phyloP scores from a whole-genome alignment of 1,140 invertebrate genomes.

The Brachionus rubens region DNA sequence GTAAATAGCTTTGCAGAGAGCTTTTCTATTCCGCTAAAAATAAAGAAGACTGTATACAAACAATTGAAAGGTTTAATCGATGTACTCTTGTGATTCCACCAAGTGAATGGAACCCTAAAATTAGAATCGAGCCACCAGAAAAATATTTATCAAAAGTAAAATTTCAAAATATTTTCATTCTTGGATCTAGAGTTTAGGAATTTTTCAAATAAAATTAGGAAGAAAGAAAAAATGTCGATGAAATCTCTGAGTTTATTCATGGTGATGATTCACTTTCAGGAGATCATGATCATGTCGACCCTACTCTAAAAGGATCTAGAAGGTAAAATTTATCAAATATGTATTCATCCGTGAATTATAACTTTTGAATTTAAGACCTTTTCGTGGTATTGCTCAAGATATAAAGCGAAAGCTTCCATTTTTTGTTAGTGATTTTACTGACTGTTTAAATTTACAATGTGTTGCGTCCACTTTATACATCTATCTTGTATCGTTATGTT shows the following conservation, averaged over 20 bases:
- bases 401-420: constrained; percentile 55
- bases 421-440: constrained; percentile 58
- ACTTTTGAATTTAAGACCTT: constrained; percentile 48
- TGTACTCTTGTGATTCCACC: constrained; percentile 59
- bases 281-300: constrained; percentile 44
- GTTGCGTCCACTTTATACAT: constrained; percentile 60
- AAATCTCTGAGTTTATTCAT: neutral
- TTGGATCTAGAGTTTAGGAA: neutral
- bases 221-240: constrained; percentile 9
- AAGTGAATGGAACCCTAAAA: constrained; percentile 58
- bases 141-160: constrained; percentile 50
- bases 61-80: constrained; percentile 60
- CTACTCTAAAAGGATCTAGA: constrained; percentile 45
- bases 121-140: constrained; percentile 55
- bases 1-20: constrained; percentile 55
- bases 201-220: neutral
- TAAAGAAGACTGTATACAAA: constrained; percentile 54
- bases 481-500: constrained; percentile 61
- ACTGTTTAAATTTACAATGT: constrained; percentile 58
- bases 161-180: neutral
- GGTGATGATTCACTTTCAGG: neutral
- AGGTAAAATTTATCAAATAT: constrained; percentile 26
- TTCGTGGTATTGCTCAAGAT: constrained; percentile 58
- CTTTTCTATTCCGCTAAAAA: constrained; percentile 53
- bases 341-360: neutral